Evolutionary conservation across 2,888 invertebrate species (phyloP).

Genomic region (Cosmopolites sordidus): DNA sequence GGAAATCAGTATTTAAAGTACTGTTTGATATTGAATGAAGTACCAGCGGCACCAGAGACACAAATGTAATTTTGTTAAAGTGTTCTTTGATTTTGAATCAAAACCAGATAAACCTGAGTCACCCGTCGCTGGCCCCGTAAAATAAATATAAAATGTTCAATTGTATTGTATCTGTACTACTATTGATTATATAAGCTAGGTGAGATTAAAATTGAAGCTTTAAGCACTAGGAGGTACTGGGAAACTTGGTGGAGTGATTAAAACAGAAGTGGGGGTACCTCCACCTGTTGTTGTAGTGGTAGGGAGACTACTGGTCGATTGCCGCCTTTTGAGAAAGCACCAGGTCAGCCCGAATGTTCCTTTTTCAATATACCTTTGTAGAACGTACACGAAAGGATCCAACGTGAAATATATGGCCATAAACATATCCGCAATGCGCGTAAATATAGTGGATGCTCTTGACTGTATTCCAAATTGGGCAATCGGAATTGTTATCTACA

Average conservation of each 20-base stretch:
- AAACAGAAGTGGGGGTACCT: conserved; percentile 34
- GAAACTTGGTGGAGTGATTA: conserved; percentile 33
- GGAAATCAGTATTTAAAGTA: too few species aligned
- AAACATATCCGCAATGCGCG: conserved; percentile 64
- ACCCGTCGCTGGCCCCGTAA: too few species aligned
- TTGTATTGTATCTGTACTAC: too few species aligned
- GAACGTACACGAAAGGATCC: conserved; percentile 79
- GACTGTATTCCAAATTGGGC: conserved; percentile 49
- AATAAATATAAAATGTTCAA: too few species aligned
- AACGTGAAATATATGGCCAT: conserved; percentile 78
- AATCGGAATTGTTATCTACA: conserved; percentile 62
- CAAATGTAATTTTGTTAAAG: too few species aligned
- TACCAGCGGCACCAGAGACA: too few species aligned
- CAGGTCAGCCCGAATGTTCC: conserved; percentile 33
- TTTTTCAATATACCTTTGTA: conserved; percentile 57
- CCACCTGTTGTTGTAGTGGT: conserved; percentile 28
- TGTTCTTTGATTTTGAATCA: too few species aligned
- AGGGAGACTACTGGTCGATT: conserved; percentile 31
- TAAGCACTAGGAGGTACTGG: conserved; percentile 24
- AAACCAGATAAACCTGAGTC: too few species aligned
- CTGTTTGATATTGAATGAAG: too few species aligned
- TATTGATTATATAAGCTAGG: too few species aligned
- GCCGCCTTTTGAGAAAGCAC: conserved; percentile 30
- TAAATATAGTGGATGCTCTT: conserved; percentile 49
- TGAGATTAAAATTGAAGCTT: neutral